Evolutionary conservation across 2,797 vertebrate species (phyloP).

Genomic region (Hoplostethus mediterraneus): DNA sequence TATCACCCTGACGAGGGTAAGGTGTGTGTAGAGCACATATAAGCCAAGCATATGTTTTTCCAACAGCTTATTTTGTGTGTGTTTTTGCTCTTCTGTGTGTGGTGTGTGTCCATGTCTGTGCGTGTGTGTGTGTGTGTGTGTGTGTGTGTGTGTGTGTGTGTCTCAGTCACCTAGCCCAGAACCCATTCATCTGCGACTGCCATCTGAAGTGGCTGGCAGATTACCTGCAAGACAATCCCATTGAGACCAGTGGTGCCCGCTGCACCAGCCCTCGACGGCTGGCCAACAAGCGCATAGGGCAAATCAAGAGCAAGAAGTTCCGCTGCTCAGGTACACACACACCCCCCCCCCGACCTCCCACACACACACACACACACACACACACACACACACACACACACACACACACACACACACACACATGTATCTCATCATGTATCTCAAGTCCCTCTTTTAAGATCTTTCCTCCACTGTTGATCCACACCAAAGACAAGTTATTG

Average conservation of each 20-base stretch:
- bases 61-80: slow-evolving; percentile 17
- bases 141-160: slow-evolving; percentile 25
- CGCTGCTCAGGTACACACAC: slow-evolving; percentile 93
- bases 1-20: no score
- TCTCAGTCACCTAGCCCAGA: slow-evolving; percentile 92
- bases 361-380: not conserved
- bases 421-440: not conserved
- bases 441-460: no score
- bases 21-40: no score
- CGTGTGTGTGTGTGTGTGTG: slow-evolving; percentile 10
- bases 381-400: slow-evolving; percentile 13
- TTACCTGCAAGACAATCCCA: slow-evolving; percentile 98
- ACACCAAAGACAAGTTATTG: no score
- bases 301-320: slow-evolving; percentile 96
- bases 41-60: not conserved
- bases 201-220: slow-evolving; percentile 99
- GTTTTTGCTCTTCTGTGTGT: no score
- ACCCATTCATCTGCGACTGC: slow-evolving; percentile 98
- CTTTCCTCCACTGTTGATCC: no score
- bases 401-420: slow-evolving; percentile 12
- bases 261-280: slow-evolving; percentile 89
- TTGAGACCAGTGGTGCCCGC: slow-evolving; percentile 92
- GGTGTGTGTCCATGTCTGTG: slow-evolving; percentile 25
- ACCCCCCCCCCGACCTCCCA: no score
- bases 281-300: slow-evolving; percentile 93